phyloP scores from a whole-genome alignment of 2,113 vertebrate species.

The Malurus elegans region DNA sequence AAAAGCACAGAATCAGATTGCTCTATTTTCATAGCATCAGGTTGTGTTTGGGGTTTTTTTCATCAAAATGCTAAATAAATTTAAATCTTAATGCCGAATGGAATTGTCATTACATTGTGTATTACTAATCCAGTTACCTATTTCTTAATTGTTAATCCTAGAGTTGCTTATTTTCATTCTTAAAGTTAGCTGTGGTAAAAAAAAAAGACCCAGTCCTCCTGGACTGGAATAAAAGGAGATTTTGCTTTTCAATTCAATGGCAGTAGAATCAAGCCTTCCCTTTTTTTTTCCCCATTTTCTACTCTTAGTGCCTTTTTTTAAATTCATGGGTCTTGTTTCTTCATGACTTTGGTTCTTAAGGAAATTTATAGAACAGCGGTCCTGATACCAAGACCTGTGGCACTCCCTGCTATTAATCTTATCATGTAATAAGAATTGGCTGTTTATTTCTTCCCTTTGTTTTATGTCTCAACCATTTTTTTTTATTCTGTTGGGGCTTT shows the following conservation, averaged over 20 bases:
- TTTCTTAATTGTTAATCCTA: background rate
- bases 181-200: background rate
- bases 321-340: background rate
- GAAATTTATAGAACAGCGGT: constrained; percentile 32
- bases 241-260: background rate
- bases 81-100: background rate
- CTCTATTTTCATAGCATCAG: background rate
- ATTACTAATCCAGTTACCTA: background rate
- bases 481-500: background rate
- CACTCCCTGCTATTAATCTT: constrained; percentile 42
- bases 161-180: background rate
- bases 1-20: background rate
- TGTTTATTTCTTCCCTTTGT: constrained; percentile 43
- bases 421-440: background rate
- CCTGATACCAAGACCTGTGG: constrained; percentile 29
- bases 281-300: background rate
- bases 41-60: background rate
- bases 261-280: background rate
- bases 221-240: background rate
- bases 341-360: background rate
- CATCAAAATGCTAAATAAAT: background rate
- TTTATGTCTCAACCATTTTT: background rate
- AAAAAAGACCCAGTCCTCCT: background rate
- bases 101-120: background rate
- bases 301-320: background rate